Evolutionary conservation across 2,888 invertebrate species (phyloP), one percentile per base, ranked within the genome.

Genomic region (Margaritifera margaritifera): DNA sequence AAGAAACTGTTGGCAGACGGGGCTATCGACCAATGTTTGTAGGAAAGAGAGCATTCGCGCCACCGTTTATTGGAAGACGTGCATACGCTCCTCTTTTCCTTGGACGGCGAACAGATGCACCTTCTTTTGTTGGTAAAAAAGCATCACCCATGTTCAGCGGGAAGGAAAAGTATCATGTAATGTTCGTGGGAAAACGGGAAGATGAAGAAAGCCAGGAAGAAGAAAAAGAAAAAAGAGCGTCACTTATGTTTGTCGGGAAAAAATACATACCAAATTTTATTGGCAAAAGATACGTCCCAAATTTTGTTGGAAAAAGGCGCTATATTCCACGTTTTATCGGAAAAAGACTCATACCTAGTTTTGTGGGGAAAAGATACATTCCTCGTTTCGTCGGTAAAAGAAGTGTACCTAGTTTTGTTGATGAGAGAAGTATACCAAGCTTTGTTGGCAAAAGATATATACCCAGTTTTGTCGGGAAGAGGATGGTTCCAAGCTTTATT

Each of bases 381-480:
- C 67, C 67, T 15, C 57, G 57, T 52, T 71, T 71, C 62, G 58
- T 71, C 19, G 71, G 71, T 42, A 71, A 69, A 25, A 66, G 72
- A 62, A 65, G 68, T 22, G 58, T 61, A n/a, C 79, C 79, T 8
- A 68, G 71, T 62, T 75, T 76, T 65, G 68, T 77, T 20, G 80
- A 74, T 19, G 75, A 78, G 50, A 64, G 78, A 65, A 65, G 66
- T 53, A 56, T 42, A 1, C 81, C 79, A 4, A 64, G 69, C 50
- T 79, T 81, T 58, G 75, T 80, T 55, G 82, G 80, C 18, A 80
- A 77, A 64, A 69, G 78, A 62, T 70, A 75, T 42, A 66, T 67
- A 19, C 82, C 80, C 27, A 67, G 73, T 68, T 80, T 80, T 64
- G 71, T 80, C 24, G 82, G 80, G 24, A 80, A 78, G 66, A 64